Base-by-base conservation (phyloP, 2,888 invertebrate species). In the Flabesymbios commensalis region DNA sequence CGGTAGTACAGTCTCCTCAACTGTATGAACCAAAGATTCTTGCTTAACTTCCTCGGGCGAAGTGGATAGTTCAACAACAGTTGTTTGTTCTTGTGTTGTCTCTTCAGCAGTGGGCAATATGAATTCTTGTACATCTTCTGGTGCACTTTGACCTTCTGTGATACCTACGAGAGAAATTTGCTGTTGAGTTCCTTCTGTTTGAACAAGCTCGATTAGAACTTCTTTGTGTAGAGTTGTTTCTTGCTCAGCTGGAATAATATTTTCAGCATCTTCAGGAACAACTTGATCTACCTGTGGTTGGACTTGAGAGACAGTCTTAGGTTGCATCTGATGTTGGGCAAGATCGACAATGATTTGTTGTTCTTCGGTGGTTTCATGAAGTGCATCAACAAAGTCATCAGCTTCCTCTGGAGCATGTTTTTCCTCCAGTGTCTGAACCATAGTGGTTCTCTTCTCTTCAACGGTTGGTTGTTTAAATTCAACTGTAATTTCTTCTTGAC, bases 391-490 rank as follows among this genome's bases (percentile, higher is more conserved):
- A 24, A 55, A 49, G 19, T 63, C 56, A 10, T 10, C 7, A 24
- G 22, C 22, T 22, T 48, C 29, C 36, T 60, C 48, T 29, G 10
- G 1, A n/a, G 26, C 29, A 32, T n/a, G 53, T 45, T 57, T 43
- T 39, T 65, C 65, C 31, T 29, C 22, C 17, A 53, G 17, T 4
- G 36, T 29, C 53, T 57, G 47, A 26, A 52, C 56, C 47, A 22
- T 28, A 33, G 58, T 53, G 33, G 52, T 53, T 45, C 58, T 29
- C 36, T 55, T 42, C 42, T 24, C 17, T 24, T 41, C 28, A n/a
- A 43, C 60, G 45, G 66, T 71, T 41, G 64, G 60, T 42, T 62
- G 63, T 22, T 59, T 59, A 17, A 69, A 58, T 49, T 69, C 61
- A 24, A 60, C 51, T 24, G 57, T 39, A 33, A 67, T 53, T 52